phyloP scores from a whole-genome alignment of 2,888 invertebrate genomes.

The Philopedon plagiatum region DNA sequence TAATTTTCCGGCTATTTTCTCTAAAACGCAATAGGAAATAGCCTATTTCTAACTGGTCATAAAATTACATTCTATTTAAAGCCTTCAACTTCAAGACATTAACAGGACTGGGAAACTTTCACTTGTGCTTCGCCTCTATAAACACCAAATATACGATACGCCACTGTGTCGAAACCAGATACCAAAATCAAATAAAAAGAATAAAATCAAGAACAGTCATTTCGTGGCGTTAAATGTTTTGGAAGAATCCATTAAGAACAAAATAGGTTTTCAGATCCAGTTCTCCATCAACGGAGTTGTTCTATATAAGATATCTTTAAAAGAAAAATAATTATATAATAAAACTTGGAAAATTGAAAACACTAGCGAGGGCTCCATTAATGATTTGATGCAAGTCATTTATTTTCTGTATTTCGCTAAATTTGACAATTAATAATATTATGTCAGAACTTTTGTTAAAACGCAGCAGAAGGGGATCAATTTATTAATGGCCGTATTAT shows the following conservation, averaged over 20 bases:
- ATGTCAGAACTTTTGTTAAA: no score
- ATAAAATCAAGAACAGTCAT: constrained; percentile 16
- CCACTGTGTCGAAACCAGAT: constrained; percentile 13
- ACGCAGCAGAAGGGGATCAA: no score
- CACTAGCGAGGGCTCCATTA: background rate
- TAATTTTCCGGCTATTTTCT: no score
- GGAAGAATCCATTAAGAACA: constrained; percentile 22
- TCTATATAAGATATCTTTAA: constrained; percentile 8
- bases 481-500: no score
- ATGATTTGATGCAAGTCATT: background rate
- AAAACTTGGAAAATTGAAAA: constrained; percentile 2
- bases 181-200: constrained; percentile 21
- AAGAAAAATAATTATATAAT: constrained; percentile 12
- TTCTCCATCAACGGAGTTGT: constrained; percentile 5
- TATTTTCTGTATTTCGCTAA: no score
- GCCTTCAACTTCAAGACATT: no score
- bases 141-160: background rate
- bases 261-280: constrained; percentile 13
- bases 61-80: no score
- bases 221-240: constrained; percentile 23
- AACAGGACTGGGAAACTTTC: no score
- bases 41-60: no score
- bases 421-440: no score
- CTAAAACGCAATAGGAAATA: no score
- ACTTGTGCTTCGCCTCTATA: no score